Evolutionary conservation across 1,140 invertebrate species (phyloP).

Genomic region (Idris sp.): DNA sequence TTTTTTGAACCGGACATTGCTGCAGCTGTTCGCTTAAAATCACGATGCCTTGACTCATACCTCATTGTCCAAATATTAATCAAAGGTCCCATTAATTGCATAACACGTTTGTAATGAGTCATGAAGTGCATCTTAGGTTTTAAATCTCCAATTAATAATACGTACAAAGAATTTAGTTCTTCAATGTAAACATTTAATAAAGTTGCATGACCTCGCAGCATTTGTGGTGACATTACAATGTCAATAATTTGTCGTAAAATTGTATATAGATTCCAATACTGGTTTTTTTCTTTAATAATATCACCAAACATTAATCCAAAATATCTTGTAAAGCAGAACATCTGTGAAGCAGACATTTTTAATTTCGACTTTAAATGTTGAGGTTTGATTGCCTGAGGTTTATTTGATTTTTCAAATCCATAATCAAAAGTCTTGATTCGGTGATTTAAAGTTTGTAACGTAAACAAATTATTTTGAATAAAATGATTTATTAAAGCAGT

Average conservation of each 20-base stretch:
- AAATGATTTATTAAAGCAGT: no score
- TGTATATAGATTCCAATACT: constrained; percentile 18
- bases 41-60: constrained; percentile 17
- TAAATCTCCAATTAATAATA: no score
- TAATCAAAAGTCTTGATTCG: constrained; percentile 15
- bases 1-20: constrained; percentile 17
- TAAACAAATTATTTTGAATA: no score
- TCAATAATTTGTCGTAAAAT: constrained; percentile 18
- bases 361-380: constrained; percentile 8
- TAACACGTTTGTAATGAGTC: constrained; percentile 2
- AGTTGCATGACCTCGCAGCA: constrained; percentile 5
- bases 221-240: constrained; percentile 16
- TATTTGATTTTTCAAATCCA: constrained; percentile 9
- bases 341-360: constrained; percentile 22
- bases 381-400: constrained; percentile 11
- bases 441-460: constrained; percentile 16
- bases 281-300: constrained; percentile 9
- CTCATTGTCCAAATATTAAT: constrained; percentile 10
- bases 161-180: constrained; percentile 2
- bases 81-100: constrained; percentile 10
- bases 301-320: constrained; percentile 27
- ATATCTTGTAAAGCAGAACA: constrained; percentile 30
- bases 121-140: no score
- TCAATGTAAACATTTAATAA: constrained; percentile 1
- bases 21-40: constrained; percentile 3